phyloP scores from a whole-genome alignment of 2,888 invertebrate species.

The Cerastoderma edule region DNA sequence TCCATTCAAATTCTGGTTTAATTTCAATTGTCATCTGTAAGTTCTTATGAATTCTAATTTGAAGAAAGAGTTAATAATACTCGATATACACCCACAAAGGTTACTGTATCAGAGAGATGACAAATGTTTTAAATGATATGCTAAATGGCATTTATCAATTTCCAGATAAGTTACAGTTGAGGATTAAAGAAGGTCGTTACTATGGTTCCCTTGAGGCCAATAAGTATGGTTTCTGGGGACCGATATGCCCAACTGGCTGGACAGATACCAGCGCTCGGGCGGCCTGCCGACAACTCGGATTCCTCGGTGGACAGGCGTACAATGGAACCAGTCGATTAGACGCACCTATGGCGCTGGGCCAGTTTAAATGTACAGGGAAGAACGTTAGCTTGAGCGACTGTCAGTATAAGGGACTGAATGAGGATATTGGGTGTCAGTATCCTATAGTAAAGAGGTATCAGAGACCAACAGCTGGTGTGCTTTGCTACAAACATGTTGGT shows the following conservation, averaged over 20 bases:
- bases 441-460: conserved; percentile 53
- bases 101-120: too few relatives aligned
- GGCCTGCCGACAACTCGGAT: conserved; percentile 67
- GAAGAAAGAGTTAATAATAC: too few relatives aligned
- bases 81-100: too few relatives aligned
- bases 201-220: conserved; percentile 89
- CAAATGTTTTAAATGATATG: too few relatives aligned
- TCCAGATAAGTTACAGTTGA: conserved; percentile 57
- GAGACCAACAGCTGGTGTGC: conserved; percentile 67
- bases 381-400: conserved; percentile 64
- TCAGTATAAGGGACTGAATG: conserved; percentile 62
- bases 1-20: too few relatives aligned
- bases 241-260: conserved; percentile 74
- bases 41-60: too few relatives aligned
- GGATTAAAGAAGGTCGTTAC: conserved; percentile 60
- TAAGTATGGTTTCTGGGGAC: conserved; percentile 90
- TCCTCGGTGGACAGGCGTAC: conserved; percentile 65
- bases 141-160: too few relatives aligned
- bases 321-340: conserved; percentile 56
- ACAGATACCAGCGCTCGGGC: conserved; percentile 71
- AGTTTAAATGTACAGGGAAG: conserved; percentile 67
- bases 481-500: conserved; percentile 71
- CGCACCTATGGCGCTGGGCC: conserved; percentile 68
- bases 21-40: too few relatives aligned
- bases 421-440: conserved; percentile 63